Conservation (phyloP, 2,113 vertebrate genomes). For the Upupa epops region DNA sequence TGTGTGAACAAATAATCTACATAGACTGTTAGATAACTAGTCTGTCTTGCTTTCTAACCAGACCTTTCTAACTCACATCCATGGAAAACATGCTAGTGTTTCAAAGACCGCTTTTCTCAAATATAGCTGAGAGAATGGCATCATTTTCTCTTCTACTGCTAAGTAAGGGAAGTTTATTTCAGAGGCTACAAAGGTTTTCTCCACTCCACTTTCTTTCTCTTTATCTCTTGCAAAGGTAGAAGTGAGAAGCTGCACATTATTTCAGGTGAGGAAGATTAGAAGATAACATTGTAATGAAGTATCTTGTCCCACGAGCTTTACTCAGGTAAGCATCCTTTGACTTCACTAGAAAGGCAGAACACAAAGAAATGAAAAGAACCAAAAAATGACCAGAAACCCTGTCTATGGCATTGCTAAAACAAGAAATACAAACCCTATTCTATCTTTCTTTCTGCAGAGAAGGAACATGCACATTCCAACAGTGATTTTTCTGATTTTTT, state of each 20-base stretch:
- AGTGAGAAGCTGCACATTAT: not conserved
- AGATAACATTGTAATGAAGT: not conserved
- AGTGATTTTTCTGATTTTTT: not conserved
- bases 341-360: not conserved
- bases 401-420: not conserved
- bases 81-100: rapidly evolving
- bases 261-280: not conserved
- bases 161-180: not conserved
- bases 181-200: not conserved
- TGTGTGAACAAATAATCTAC: not conserved
- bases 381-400: not conserved
- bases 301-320: not conserved
- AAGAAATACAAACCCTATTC: not conserved
- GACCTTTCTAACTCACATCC: not conserved
- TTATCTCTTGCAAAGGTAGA: not conserved
- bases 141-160: not conserved
- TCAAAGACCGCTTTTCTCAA: not conserved
- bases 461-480: not conserved
- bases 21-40: not conserved
- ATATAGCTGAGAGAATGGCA: not conserved
- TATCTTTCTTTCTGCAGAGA: not conserved
- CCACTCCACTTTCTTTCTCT: not conserved
- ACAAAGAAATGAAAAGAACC: not conserved
- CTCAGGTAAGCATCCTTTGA: not conserved
- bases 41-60: not conserved